Base-by-base conservation (phyloP, 2,797 vertebrate genomes). In the Coregonus suidteri region DNA sequence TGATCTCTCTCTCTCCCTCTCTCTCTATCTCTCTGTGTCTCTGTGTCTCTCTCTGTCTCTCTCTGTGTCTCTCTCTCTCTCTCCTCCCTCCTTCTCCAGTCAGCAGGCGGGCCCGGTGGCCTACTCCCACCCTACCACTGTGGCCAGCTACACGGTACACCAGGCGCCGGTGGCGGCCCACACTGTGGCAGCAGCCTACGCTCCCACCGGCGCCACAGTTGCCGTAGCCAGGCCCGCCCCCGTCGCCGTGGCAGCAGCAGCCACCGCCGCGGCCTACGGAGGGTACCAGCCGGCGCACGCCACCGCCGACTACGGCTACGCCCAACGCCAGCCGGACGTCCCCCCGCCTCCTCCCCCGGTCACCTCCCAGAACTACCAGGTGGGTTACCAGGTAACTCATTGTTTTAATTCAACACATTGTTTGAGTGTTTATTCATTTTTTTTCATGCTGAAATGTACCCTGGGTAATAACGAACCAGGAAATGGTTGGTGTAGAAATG, bases 141-240 rank as follows among this genome's bases (percentile, higher is more conserved):
- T 99, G 92, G 98, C 97, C 91, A 99, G 98, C 91, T 99, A 99
- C 91, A 99, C 98, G 0, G 97, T 99, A 37, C 98, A 99, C 85
- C 98, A 99, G 86, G 97, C 98, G 0, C 98, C 98, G 0, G 97
- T 99, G 73, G 97, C 97, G 0, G 98, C 98, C 0, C 97, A 98
- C 92, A 97, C 96, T 0, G 98, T 98, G 85, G 97, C 97, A 4
- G 98, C 97, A 2, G 98, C 97, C 77, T 99, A 98, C 0, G 97
- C 98, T 72, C 98, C 98, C 6, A 95, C 97, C 9, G 97, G 96
- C 20, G 98, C 95, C 79, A 96, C 97, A 0, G 96, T 98, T 66
- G 97, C 97, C 0, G 96, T 98, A 76, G 98, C 97, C 75, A 92
- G 97, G 79, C 97, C 97, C 1, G 97, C 97, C 1, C 97, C 97